Percentiles rank a stretch among this genome's conserved stretches.
These are phyloP conservation scores for Ascidia mentula DNA, from an alignment of 23 tunicate species.

Conservation along the genomic window DNA sequence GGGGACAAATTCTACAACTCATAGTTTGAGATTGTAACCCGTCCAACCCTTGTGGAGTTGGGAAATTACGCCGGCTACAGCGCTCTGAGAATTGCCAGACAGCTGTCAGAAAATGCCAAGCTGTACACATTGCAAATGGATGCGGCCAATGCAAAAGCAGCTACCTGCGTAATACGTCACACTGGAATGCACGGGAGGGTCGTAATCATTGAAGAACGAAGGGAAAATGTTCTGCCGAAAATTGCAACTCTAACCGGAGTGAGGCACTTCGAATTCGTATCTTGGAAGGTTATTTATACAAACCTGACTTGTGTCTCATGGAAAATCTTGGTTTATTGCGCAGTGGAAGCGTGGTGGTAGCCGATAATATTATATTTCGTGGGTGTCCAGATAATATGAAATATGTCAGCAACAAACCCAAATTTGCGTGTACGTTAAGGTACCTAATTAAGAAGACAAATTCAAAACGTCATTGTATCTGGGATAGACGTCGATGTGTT, in stretches of 20 bases:
- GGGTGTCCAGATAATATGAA: constrained; percentile 61
- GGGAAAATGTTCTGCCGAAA: background rate
- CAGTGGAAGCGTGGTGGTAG: constrained; percentile 4
- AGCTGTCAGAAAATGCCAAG: constrained; percentile 33
- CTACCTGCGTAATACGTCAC: constrained; percentile 33
- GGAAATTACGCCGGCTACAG: constrained; percentile 41
- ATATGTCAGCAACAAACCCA: constrained; percentile 60
- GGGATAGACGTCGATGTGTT: no score
- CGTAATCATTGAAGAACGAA: background rate
- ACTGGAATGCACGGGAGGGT: constrained; percentile 66
- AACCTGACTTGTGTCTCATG: background rate
- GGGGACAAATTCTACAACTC: no score
- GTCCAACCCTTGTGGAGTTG: no score
- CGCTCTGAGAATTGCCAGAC: constrained; percentile 55
- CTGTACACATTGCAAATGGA: constrained; percentile 32
- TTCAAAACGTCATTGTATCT: no score
- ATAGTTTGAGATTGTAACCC: no score
- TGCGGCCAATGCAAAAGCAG: constrained; percentile 19
- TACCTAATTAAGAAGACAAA: no score
- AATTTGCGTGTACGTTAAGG: constrained; percentile 52
- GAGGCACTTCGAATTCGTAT: background rate
- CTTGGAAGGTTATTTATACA: background rate
- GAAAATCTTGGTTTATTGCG: constrained; percentile 7
- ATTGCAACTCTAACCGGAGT: no score
- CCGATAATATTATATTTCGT: constrained; percentile 20